Evolutionary conservation across 1,140 invertebrate species (phyloP).

Genomic region (Dermatophagoides farinae): DNA sequence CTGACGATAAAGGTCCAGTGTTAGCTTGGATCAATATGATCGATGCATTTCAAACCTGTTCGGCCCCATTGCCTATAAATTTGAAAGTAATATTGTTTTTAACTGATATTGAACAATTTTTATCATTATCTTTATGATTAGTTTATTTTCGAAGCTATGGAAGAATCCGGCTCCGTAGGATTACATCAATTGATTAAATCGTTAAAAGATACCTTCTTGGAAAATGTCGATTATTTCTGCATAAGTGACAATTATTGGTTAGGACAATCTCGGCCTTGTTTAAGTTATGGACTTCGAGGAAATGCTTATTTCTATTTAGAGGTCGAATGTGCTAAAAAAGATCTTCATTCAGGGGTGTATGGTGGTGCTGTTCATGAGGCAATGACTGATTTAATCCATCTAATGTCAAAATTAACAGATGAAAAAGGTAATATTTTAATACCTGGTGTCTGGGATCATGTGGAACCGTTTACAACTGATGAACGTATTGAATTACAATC

Average conservation of each 20-base stretch:
- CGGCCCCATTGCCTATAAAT: slow-evolving; percentile 60
- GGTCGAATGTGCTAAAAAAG: slow-evolving; percentile 66
- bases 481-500: slow-evolving; percentile 56
- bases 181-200: slow-evolving; percentile 64
- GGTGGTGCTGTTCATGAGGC: slow-evolving; percentile 66
- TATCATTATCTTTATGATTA: slow-evolving; percentile 27
- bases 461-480: slow-evolving; percentile 44
- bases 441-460: slow-evolving; percentile 54
- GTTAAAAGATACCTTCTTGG: slow-evolving; percentile 54
- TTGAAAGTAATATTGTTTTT: slow-evolving; percentile 41
- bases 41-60: slow-evolving; percentile 56
- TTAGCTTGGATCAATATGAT: slow-evolving; percentile 85
- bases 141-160: slow-evolving; percentile 96
- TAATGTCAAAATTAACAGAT: slow-evolving; percentile 59
- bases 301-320: slow-evolving; percentile 80
- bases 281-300: slow-evolving; percentile 83
- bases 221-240: slow-evolving; percentile 73
- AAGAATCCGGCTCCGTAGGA: slow-evolving; percentile 87
- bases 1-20: slow-evolving; percentile 66
- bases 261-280: slow-evolving; percentile 80
- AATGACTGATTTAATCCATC: slow-evolving; percentile 64
- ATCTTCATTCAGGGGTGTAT: slow-evolving; percentile 85
- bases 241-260: slow-evolving; percentile 99
- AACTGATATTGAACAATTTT: background rate
- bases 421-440: slow-evolving; percentile 60